These are phyloP conservation scores for Oreochromis mossambicus DNA, from an alignment of 2,797 vertebrate genomes.

Conservation along the genomic window DNA sequence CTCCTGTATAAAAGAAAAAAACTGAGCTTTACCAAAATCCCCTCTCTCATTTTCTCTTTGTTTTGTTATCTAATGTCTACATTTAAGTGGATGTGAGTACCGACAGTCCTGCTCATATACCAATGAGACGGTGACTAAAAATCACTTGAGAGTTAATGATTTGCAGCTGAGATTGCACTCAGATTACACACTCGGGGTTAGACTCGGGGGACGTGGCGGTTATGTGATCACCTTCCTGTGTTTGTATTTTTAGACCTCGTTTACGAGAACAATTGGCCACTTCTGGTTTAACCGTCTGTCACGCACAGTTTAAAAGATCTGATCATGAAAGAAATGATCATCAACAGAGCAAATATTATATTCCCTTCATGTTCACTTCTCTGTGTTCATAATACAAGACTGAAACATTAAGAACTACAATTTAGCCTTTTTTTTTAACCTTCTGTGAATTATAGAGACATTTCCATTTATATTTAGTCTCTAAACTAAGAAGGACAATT, in stretches of 20 bases:
- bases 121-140: background rate
- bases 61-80: background rate
- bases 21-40: fast-evolving
- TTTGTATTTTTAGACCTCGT: background rate
- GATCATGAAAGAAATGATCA: background rate
- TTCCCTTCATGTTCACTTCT: background rate
- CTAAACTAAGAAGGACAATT: background rate
- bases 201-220: background rate
- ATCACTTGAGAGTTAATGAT: background rate
- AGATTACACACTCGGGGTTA: fast-evolving
- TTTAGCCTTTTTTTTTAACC: background rate
- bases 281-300: background rate
- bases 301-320: background rate
- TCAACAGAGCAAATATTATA: background rate
- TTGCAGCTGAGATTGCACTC: background rate
- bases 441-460: background rate
- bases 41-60: fast-evolving
- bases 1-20: background rate
- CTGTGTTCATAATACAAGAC: background rate
- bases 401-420: fast-evolving
- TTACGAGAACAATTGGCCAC: background rate
- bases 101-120: background rate
- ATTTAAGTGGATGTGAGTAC: background rate
- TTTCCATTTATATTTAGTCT: background rate
- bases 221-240: background rate